phyloP scores from a whole-genome alignment of 2,888 invertebrate species.

The Ophonus ardosiacus region DNA sequence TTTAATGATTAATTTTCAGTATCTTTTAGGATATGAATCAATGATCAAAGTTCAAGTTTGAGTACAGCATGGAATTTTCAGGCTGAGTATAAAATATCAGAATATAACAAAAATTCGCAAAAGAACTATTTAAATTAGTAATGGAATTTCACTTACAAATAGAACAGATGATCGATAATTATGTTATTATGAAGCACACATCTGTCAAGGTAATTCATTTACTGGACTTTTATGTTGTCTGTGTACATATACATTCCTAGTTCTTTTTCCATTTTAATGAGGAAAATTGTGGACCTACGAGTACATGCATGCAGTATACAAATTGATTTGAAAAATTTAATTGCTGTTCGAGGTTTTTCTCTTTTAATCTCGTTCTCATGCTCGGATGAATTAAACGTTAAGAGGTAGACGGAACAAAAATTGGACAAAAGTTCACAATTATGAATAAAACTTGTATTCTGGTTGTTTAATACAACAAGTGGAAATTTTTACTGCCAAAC shows the following conservation, averaged over 20 bases:
- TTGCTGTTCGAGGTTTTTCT: not conserved
- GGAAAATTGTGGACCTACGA: not conserved
- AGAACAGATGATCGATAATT: no score
- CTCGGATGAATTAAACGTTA: not conserved
- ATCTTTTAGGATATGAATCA: no score
- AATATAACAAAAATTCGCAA: no score
- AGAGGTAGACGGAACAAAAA: not conserved
- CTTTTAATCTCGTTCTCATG: not conserved
- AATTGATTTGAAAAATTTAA: not conserved
- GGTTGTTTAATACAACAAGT: not conserved
- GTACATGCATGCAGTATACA: not conserved
- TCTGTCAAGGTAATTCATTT: not conserved
- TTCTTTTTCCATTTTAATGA: not conserved
- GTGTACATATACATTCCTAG: not conserved
- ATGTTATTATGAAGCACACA: not conserved
- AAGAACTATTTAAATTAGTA: no score
- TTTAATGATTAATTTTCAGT: no score
- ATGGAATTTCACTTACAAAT: no score
- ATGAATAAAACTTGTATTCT: not conserved
- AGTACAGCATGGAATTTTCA: no score
- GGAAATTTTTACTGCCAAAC: not conserved
- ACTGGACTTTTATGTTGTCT: not conserved
- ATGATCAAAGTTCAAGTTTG: no score
- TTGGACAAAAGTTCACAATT: not conserved
- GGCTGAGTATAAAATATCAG: no score